Conservation (phyloP, 2,797 vertebrate species). For the Pristis pectinata region DNA sequence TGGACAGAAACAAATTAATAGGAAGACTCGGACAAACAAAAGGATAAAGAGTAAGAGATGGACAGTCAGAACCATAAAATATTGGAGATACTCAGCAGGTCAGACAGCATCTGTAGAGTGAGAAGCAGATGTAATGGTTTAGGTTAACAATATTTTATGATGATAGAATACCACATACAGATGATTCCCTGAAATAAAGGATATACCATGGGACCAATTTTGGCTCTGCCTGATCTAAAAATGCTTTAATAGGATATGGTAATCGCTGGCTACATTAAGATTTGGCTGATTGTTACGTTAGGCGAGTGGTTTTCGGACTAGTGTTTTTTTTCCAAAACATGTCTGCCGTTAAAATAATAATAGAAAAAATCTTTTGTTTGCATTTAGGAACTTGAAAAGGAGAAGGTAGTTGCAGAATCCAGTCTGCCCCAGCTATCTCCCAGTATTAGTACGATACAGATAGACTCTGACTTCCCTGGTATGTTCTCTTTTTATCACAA, state of each 20-base stretch:
- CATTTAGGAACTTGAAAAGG: slow-evolving; percentile 70
- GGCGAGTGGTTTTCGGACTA: not conserved
- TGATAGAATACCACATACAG: not conserved
- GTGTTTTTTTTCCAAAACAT: not conserved
- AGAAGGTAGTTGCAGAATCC: slow-evolving; percentile 65
- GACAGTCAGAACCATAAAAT: not conserved
- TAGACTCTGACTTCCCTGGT: slow-evolving; percentile 74
- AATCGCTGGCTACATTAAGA: not conserved
- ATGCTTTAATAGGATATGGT: not conserved
- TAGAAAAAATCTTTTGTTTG: slow-evolving; percentile 42
- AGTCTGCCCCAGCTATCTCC: slow-evolving; percentile 78
- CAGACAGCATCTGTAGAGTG: too few relatives aligned
- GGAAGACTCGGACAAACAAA: not conserved
- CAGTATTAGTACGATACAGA: slow-evolving; percentile 74
- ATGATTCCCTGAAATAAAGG: not conserved
- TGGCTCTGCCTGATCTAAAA: not conserved
- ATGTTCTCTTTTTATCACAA: slow-evolving; percentile 43
- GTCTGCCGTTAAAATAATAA: not conserved
- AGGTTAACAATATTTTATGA: too few relatives aligned
- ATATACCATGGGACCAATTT: not conserved
- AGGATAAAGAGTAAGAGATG: not conserved
- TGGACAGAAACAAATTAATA: not conserved
- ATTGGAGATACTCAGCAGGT: too few relatives aligned
- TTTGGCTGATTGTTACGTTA: not conserved
- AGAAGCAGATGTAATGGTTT: too few relatives aligned